Conservation (phyloP, 2,113 vertebrate species). For the Mesoclemmys tuberculata region DNA sequence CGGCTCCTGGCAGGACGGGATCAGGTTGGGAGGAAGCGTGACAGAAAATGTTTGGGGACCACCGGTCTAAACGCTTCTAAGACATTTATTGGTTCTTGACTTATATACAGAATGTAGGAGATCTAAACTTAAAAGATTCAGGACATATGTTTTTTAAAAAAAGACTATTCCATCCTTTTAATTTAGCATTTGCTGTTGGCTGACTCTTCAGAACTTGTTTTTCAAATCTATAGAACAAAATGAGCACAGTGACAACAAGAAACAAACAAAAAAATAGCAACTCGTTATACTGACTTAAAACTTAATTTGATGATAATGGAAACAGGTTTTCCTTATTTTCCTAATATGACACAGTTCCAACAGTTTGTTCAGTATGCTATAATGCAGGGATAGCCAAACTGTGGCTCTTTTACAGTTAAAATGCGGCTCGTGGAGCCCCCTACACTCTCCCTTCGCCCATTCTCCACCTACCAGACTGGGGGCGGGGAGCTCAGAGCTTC, state of each 20-base stretch:
- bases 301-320: not conserved
- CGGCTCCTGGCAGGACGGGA: too few relatives aligned
- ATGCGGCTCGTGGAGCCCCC: too few relatives aligned
- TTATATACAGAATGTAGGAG: constrained; percentile 32
- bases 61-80: not conserved
- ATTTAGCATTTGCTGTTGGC: not conserved
- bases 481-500: too few relatives aligned
- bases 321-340: constrained; percentile 49
- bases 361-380: not conserved
- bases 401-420: too few relatives aligned
- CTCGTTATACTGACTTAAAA: not conserved
- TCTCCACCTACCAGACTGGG: too few relatives aligned
- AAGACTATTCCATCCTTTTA: not conserved
- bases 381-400: too few relatives aligned
- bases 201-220: constrained; percentile 1
- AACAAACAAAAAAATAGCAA: not conserved
- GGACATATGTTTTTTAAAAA: not conserved
- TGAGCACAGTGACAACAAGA: not conserved
- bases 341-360: not conserved
- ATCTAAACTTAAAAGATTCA: not conserved
- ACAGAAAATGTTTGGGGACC: too few relatives aligned
- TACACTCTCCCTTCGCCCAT: too few relatives aligned
- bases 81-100: constrained; percentile 55
- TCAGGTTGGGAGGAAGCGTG: too few relatives aligned
- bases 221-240: not conserved